A percentile compares a stretch with the other conserved stretches of the same genome.
Conservation (phyloP, 2,113 vertebrate genomes). For the Numenius arquata region DNA sequence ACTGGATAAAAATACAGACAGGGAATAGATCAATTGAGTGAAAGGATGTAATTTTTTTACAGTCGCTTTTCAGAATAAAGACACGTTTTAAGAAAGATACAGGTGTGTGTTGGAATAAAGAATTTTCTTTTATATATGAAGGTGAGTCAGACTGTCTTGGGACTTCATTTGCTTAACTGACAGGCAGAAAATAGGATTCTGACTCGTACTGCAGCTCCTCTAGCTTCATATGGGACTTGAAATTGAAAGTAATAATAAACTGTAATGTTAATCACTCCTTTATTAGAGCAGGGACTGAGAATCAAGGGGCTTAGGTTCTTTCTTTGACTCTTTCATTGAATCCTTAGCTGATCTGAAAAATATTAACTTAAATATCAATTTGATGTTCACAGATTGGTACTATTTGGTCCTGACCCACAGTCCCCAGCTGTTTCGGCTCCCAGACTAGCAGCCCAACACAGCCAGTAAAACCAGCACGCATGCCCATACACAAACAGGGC, state of each 20-base stretch:
- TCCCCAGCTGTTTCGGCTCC: background rate
- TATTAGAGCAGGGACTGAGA: conserved; percentile 31
- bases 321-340: background rate
- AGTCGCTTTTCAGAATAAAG: conserved; percentile 11
- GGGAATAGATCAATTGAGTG: background rate
- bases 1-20: background rate
- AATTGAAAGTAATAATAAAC: conserved; percentile 53
- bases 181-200: conserved; percentile 49
- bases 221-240: conserved; percentile 30
- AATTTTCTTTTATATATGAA: conserved; percentile 15
- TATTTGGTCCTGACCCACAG: background rate
- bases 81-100: conserved; percentile 14
- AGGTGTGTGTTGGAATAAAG: background rate
- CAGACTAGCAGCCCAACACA: background rate
- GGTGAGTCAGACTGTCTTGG: conserved; percentile 35
- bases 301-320: background rate
- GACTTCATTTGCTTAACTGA: conserved; percentile 51
- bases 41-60: background rate
- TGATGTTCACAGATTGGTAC: background rate
- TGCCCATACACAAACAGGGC: background rate
- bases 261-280: conserved; percentile 45
- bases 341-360: background rate
- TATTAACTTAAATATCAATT: background rate
- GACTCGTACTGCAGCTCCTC: background rate
- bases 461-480: background rate